Conservation (phyloP, 2,888 invertebrate species). For the Heliconius sara region DNA sequence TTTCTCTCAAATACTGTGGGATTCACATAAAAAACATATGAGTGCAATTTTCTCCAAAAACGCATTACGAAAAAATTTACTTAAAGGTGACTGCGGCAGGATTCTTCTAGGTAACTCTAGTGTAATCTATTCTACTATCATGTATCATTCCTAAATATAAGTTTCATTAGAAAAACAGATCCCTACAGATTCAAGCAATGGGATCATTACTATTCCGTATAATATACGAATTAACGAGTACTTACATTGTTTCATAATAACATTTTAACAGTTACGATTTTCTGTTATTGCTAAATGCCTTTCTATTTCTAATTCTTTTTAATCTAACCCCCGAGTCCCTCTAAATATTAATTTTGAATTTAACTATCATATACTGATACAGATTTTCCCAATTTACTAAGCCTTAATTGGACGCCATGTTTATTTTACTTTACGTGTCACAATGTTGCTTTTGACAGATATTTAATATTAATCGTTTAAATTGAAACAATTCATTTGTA, state of each 20-base stretch:
- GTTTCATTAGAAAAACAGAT: no score
- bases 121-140: no score
- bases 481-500: neutral
- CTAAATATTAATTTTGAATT: neutral
- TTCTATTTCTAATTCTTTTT: conserved; percentile 1
- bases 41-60: no score
- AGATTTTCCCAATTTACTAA: conserved; percentile 14
- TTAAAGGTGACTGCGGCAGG: no score
- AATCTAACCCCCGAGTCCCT: neutral
- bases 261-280: neutral
- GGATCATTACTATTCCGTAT: no score
- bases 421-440: conserved; percentile 8
- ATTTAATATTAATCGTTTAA: conserved; percentile 13
- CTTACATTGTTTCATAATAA: neutral
- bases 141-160: no score
- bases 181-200: no score
- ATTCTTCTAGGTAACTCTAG: no score
- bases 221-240: no score
- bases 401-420: conserved; percentile 9
- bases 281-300: neutral
- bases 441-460: neutral
- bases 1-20: no score
- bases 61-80: no score
- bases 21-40: no score
- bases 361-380: neutral